Base-by-base conservation (phyloP, 2,797 vertebrate species). In the Erithacus rubecula region DNA sequence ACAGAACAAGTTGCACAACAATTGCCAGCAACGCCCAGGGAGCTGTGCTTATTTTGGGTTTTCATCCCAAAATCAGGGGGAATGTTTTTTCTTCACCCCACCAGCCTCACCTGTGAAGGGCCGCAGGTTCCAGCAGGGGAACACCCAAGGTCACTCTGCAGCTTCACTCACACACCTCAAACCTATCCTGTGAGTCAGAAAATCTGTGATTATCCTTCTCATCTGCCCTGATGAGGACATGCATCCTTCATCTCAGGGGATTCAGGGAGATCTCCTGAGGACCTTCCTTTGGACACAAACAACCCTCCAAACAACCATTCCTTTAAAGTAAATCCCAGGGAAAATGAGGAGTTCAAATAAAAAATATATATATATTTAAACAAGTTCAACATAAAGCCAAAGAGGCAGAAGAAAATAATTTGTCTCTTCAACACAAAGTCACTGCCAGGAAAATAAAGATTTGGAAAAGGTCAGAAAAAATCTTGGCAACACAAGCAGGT, bases 161-260 rank as follows among this genome's bases (percentile, higher is more conserved):
- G 81, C 76, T 84, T 34, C 63, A 22, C 85, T 90, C 81, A 26
- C 83, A 10, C 60, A 15, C 43, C 90, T 83, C 72, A 74, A 21
- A 76, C 53, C 76, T 64, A 9, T 74, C 82, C 91, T 63, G 69
- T 65, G 67, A 85, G 93, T 62, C 89, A 82, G 64, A 84, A 86
- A 84, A 95, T 70, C 94, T 80, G 6, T 14, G 59, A 95, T 96
- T 78, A 91, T 90, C 94, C 91, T 77, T 81, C 91, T 75, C 69
- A 91, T 93, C 82, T 93, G 91, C 78, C 92, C 15, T 68, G 83
- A 69, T 41, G 60, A 93, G 70, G 79, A 93, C 83, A 92, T n/a
- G 84, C 87, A 84, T 71, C 83, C 79, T 76, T 26, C 69, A 46
- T 34, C 81, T 83, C 49, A 92, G 64, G 88, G 68, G 83, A 95